A percentile compares a stretch with the other conserved stretches of the same genome.
phyloP scores from a whole-genome alignment of 2,113 vertebrate species.

The Eurystomus gularis region DNA sequence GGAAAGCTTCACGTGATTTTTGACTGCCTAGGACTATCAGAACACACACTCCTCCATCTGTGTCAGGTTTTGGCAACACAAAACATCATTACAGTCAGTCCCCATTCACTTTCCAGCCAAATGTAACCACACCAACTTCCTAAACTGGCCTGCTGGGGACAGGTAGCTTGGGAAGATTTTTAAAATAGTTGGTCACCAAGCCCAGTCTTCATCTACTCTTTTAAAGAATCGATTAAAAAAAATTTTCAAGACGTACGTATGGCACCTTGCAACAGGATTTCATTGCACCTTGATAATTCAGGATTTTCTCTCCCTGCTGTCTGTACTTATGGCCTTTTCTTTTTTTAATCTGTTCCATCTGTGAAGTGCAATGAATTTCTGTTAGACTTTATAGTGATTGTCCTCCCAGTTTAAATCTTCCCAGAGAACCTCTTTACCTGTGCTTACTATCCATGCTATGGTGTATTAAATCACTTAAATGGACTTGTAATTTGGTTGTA shows the following conservation, averaged over 20 bases:
- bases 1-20: not conserved
- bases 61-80: not conserved
- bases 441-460: conserved; percentile 49
- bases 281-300: conserved; percentile 48
- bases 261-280: conserved; percentile 8
- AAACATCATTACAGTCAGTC: not conserved
- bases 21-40: not conserved
- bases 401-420: conserved; percentile 73
- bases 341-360: conserved; percentile 64
- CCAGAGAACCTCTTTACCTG: conserved; percentile 60
- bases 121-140: not conserved
- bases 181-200: not conserved
- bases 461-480: conserved; percentile 62
- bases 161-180: not conserved
- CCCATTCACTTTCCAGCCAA: not conserved
- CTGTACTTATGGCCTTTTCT: conserved; percentile 1
- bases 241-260: not conserved
- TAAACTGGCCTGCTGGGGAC: not conserved
- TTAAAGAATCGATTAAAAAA: not conserved
- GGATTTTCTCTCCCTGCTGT: conserved; percentile 39
- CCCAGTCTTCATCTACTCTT: not conserved
- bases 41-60: not conserved
- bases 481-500: conserved; percentile 16
- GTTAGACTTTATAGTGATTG: conserved; percentile 62
- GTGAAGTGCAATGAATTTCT: conserved; percentile 70